Conservation (phyloP, 2,797 vertebrate genomes). For the Microchirus variegatus region DNA sequence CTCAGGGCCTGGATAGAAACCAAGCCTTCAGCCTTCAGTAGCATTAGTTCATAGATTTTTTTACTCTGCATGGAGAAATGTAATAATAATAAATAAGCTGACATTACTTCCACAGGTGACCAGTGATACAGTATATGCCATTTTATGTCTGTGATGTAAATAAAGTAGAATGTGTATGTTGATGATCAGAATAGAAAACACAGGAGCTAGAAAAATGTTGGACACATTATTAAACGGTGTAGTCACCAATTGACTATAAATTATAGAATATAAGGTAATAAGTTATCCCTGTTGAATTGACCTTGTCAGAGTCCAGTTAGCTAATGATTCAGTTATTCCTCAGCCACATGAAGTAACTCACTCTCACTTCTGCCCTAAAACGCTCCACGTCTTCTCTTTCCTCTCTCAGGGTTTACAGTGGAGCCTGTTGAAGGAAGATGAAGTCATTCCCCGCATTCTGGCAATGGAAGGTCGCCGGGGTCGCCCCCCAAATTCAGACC, state of each 20-base stretch:
- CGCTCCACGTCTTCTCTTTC: slow-evolving; percentile 17
- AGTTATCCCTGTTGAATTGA: slow-evolving; percentile 2
- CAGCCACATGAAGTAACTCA: slow-evolving; percentile 18
- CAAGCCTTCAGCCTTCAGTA: slow-evolving; percentile 67
- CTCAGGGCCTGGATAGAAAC: slow-evolving; percentile 68
- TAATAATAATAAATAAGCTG: slow-evolving; percentile 82
- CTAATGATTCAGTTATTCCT: slow-evolving; percentile 31
- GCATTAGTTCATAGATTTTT: slow-evolving; percentile 69
- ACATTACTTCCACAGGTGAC: slow-evolving; percentile 83
- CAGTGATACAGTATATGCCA: slow-evolving; percentile 56
- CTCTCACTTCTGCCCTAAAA: slow-evolving; percentile 12
- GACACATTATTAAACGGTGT: slow-evolving; percentile 11
- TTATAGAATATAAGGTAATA: slow-evolving; percentile 4
- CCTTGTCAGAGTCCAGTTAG: slow-evolving; percentile 18
- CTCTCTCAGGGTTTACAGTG: slow-evolving; percentile 91
- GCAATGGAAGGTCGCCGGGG: slow-evolving; percentile 95
- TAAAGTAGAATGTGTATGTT: slow-evolving; percentile 26
- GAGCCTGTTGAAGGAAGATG: slow-evolving; percentile 95
- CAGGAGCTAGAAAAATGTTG: slow-evolving; percentile 38
- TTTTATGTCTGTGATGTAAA: slow-evolving; percentile 52
- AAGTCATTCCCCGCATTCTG: slow-evolving; percentile 92
- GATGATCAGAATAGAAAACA: slow-evolving; percentile 17
- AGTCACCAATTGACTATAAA: slow-evolving; percentile 4
- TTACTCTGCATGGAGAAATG: slow-evolving; percentile 75
- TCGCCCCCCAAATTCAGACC: slow-evolving; percentile 88